Conservation (phyloP, 2,888 invertebrate genomes). For the Drosophila sordidula region DNA sequence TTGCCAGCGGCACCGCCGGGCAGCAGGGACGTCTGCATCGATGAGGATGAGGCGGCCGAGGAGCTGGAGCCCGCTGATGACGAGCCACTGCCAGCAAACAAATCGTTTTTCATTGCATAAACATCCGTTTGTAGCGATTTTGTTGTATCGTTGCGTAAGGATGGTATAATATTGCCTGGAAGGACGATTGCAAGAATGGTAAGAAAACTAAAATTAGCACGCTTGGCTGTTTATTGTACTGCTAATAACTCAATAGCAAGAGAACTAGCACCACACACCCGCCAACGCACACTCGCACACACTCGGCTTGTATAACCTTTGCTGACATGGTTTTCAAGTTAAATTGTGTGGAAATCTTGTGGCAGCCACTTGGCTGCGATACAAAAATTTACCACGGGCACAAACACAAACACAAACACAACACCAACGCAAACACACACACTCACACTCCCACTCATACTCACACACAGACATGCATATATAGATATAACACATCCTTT, state of each 20-base stretch:
- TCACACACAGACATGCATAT: constrained; percentile 29
- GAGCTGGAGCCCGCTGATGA: constrained; percentile 66
- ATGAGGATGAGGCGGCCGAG: constrained; percentile 77
- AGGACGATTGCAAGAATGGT: not conserved
- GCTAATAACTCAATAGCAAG: constrained; percentile 59
- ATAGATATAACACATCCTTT: constrained; percentile 55
- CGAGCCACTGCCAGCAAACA: constrained; percentile 71
- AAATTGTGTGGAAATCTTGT: constrained; percentile 83
- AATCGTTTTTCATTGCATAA: constrained; percentile 84
- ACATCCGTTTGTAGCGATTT: constrained; percentile 84
- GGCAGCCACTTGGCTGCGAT: constrained; percentile 64
- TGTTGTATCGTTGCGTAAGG: constrained; percentile 83
- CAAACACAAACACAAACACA: constrained; percentile 32
- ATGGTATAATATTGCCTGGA: constrained; percentile 83
- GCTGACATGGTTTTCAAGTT: constrained; percentile 79
- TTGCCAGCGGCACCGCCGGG: constrained; percentile 71
- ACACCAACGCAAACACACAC: constrained; percentile 14
- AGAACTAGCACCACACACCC: constrained; percentile 19
- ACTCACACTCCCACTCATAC: too few species aligned
- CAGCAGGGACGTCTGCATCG: constrained; percentile 75
- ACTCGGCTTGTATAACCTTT: constrained; percentile 48
- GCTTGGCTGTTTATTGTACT: constrained; percentile 28
- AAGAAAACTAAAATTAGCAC: constrained; percentile 21
- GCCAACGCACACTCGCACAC: constrained; percentile 12
- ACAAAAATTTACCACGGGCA: constrained; percentile 63